These are phyloP conservation scores for Hemaris fuciformis DNA, from an alignment of 2,888 invertebrate species.

Conservation along the genomic window DNA sequence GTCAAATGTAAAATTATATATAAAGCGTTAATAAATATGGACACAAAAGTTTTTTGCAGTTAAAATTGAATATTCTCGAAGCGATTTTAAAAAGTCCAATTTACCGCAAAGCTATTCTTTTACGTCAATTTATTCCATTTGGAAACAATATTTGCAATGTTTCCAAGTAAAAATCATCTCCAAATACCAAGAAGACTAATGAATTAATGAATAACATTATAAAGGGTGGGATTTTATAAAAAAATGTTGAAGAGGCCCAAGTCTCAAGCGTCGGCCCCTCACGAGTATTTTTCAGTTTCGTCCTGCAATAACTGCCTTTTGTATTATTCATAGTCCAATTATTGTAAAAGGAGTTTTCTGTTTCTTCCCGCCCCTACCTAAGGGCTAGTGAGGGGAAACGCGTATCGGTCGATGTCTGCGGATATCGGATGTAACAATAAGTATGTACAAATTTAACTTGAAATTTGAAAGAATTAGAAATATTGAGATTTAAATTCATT, in stretches of 20 bases:
- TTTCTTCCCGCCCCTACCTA: slow-evolving; percentile 34
- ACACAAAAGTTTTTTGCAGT: too few relatives aligned
- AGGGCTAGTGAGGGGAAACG: slow-evolving; percentile 15
- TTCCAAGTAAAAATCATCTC: neutral
- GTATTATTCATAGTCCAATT: slow-evolving; percentile 82
- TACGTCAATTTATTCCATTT: neutral
- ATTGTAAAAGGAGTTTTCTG: slow-evolving; percentile 77
- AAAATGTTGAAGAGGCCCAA: slow-evolving; percentile 17
- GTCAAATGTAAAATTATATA: too few relatives aligned
- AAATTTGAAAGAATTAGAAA: too few relatives aligned
- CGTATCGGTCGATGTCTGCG: neutral
- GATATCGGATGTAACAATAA: too few relatives aligned
- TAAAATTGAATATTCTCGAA: too few relatives aligned
- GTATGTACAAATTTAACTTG: too few relatives aligned
- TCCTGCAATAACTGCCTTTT: slow-evolving; percentile 72
- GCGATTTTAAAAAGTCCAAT: too few relatives aligned
- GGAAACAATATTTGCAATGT: neutral
- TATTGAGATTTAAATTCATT: neutral
- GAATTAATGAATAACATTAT: slow-evolving; percentile 8
- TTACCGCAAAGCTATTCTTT: too few relatives aligned
- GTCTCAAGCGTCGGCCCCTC: slow-evolving; percentile 36
- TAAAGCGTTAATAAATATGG: too few relatives aligned
- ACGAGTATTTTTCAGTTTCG: slow-evolving; percentile 58
- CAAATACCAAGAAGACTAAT: slow-evolving; percentile 9
- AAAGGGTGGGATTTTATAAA: slow-evolving; percentile 17